A percentile compares a stretch with the other conserved stretches of the same genome.
These are phyloP conservation scores for Ormyrus thymus DNA, from an alignment of 2,888 invertebrate genomes.

Conservation along the genomic window DNA sequence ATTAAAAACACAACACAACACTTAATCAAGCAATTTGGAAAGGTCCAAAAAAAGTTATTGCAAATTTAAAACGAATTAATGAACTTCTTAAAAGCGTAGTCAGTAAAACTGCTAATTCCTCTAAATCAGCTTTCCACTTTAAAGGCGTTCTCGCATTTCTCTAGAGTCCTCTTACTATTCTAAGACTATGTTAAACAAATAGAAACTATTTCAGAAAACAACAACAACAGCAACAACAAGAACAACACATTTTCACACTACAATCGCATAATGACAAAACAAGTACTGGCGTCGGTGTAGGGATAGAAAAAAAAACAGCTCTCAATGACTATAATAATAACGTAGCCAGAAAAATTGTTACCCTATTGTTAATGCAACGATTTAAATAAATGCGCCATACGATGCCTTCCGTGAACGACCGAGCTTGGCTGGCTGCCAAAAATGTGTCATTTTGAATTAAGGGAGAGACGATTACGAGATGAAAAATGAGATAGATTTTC, in stretches of 20 bases:
- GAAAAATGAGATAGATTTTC: constrained; percentile 1
- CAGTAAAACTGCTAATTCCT: constrained; percentile 14
- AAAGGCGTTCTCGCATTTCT: constrained; percentile 35
- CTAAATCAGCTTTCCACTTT: constrained; percentile 17
- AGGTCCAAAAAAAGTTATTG: background rate
- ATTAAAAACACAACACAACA: background rate
- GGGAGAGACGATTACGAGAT: constrained; percentile 28
- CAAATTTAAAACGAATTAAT: constrained; percentile 8
- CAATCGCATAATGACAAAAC: constrained; percentile 12
- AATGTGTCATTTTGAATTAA: constrained; percentile 53
- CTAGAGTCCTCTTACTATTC: constrained; percentile 24
- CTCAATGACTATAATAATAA: constrained; percentile 39
- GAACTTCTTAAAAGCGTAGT: constrained; percentile 1
- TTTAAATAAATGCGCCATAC: constrained; percentile 66
- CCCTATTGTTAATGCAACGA: constrained; percentile 72
- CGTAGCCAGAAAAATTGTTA: constrained; percentile 64
- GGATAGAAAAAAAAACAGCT: constrained; percentile 35
- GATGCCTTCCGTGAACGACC: constrained; percentile 76
- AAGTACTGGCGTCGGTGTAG: constrained; percentile 40
- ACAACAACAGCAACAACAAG: background rate
- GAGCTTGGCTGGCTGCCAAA: constrained; percentile 69
- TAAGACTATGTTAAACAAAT: constrained; percentile 2
- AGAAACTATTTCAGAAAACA: constrained; percentile 8
- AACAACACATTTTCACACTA: constrained; percentile 2
- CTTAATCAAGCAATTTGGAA: background rate